Base-by-base conservation (phyloP, 2,113 vertebrate species). In the Bostrychus sinensis region DNA sequence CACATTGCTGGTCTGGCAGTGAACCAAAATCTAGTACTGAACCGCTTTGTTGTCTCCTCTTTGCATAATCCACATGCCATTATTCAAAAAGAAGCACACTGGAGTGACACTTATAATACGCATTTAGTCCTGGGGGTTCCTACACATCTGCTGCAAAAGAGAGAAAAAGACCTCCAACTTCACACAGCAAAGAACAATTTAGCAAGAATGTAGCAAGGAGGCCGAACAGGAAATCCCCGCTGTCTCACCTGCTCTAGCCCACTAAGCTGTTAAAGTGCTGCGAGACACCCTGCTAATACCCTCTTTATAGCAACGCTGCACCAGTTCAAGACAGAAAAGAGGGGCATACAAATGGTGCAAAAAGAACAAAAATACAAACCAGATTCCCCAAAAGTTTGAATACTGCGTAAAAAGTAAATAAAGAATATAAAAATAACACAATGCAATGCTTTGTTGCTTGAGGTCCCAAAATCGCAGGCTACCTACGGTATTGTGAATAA, bases 191-290 rank as follows among this genome's bases (percentile, higher is more conserved):
- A 67, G 54, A 75, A 77, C 78, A 83, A 86, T 84, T 88, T 89
- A 71, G 78, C 62, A 85, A 84, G 84, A 91, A 86, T 86, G 84
- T 51, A 60, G 70, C 63, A 66, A 80, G 85, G 75, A 66, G 78
- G 72, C 69, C 74, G 75, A 66, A 86, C 83, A 90, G 89, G 89
- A 88, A 90, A 89, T 89, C 83, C 81, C 80, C 82, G 82, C 75
- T 88, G 80, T 86, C 87, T 84, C 83, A 83, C 78, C 87, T 83
- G 79, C 73, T 60, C 62, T 60, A 81, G 71, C 63, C 73, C 70
- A 45, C 85, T 88, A 87, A 87, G 78, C 78, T 84, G 76, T 81
- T 80, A 85, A 85, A 81, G 73, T 77, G 55, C 65, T 41, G 71
- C 66, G 73, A 67, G 62, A 75, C 70, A 34, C 73, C 66, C 56